Evolutionary conservation across 2,888 invertebrate genomes (phyloP), one percentile per base, ranked within the genome.

Genomic region (Pyrrhia umbra): DNA sequence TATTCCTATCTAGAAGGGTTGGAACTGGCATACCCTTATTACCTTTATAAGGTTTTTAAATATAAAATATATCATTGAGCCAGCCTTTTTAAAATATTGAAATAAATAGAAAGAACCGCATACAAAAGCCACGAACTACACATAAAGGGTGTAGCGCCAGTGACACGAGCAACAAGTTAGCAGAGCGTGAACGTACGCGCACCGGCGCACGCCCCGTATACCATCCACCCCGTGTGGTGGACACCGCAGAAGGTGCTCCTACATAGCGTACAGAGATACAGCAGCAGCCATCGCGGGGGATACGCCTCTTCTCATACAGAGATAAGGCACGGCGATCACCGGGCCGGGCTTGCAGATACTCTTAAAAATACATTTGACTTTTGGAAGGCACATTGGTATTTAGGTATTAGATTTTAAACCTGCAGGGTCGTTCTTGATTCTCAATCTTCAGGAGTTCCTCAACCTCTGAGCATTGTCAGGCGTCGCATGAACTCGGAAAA

Each of bases 171-270:
- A 20, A 25, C 59, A 52, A 54, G 65, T 37, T 60, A 81, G 52
- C 60, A 37, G 66, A 74, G 74, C 77, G 71, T 78, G 59, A 78
- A 56, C 52, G 60, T 51, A 56, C 63, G 74, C 70, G 68, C 80
- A 64, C 51, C 59, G 34, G 49, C 54, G 58, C 63, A 63, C 74
- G 54, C 37, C 37, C 77, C 61, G 67, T 64, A 39, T 15, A 43
- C n/a, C 23, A 23, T 20, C 34, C 34, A 13, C 20, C 9, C 15
- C 10, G 25, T 1, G n/a, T n/a, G n/a, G n/a, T n/a, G n/a, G n/a
- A n/a, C 16, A 9, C 1, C 20, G 2, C 68, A 73, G 55, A 73
- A 67, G 59, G 27, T 15, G 4, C 8, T 42, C 20, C 10, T 5
- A 5, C 10, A 9, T 20, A 0, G 13, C 0, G 13, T 8, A 1